Percentiles rank a stretch among this genome's conserved stretches.
Evolutionary conservation across 2,113 vertebrate genomes (phyloP).

Genomic region (Notothenia rossii): DNA sequence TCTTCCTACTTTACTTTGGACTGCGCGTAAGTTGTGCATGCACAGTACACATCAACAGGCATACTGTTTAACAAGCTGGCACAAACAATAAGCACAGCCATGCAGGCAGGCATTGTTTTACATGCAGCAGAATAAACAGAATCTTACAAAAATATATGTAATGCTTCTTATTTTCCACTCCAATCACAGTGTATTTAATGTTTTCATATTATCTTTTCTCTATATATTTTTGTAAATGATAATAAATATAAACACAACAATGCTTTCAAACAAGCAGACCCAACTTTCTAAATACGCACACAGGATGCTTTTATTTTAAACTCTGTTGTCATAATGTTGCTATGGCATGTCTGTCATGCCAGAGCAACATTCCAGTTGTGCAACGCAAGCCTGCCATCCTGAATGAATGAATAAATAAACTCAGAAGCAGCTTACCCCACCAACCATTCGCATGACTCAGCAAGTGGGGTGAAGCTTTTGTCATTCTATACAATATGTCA

Average conservation of each 20-base stretch:
- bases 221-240: background rate
- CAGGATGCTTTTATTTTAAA: slow-evolving; percentile 32
- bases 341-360: slow-evolving; percentile 41
- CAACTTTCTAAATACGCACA: slow-evolving; percentile 6
- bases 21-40: slow-evolving; percentile 90
- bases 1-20: slow-evolving; percentile 99
- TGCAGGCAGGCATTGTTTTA: background rate
- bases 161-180: background rate
- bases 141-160: background rate
- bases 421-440: slow-evolving; percentile 69
- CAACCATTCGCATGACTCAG: slow-evolving; percentile 63
- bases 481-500: slow-evolving; percentile 47
- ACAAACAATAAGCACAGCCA: background rate
- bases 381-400: slow-evolving; percentile 52
- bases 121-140: background rate
- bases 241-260: too few relatives aligned
- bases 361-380: slow-evolving; percentile 49
- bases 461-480: slow-evolving; percentile 53
- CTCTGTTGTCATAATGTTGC: slow-evolving; percentile 44
- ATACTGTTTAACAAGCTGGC: background rate
- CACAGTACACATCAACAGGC: slow-evolving; percentile 3
- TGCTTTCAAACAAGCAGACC: background rate
- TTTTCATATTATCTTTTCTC: background rate
- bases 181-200: background rate
- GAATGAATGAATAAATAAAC: slow-evolving; percentile 71